Evolutionary conservation across 2,797 vertebrate genomes (phyloP).

Genomic region (Typhlichthys subterraneus): DNA sequence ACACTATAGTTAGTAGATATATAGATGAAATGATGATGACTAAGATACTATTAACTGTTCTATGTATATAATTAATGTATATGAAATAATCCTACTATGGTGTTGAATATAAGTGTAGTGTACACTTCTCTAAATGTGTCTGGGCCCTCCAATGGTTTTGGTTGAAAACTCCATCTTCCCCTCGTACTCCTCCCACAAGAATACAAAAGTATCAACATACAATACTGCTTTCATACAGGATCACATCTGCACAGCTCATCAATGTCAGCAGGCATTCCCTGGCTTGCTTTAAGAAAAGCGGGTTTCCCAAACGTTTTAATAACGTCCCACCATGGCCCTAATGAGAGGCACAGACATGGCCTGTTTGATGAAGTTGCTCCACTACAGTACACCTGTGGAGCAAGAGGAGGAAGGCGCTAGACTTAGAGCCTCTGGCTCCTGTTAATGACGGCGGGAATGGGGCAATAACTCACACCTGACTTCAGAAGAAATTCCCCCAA

Average conservation of each 20-base stretch:
- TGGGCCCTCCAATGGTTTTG: no score
- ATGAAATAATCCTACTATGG: no score
- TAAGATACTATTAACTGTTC: no score
- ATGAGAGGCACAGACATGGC: slow-evolving; percentile 19
- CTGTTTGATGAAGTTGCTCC: slow-evolving; percentile 43
- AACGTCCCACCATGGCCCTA: slow-evolving; percentile 27
- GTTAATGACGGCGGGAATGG: slow-evolving; percentile 57
- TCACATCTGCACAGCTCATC: slow-evolving; percentile 28
- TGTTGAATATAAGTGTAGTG: no score
- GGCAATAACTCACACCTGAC: slow-evolving; percentile 60
- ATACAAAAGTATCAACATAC: not conserved
- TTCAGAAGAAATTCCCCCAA: slow-evolving; percentile 52
- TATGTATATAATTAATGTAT: no score
- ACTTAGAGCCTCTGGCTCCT: slow-evolving; percentile 44
- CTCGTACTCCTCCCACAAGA: not conserved
- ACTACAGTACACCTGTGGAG: slow-evolving; percentile 42
- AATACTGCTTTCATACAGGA: not conserved
- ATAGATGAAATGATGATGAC: no score
- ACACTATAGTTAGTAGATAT: no score
- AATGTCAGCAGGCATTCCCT: slow-evolving; percentile 22
- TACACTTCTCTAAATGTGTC: no score
- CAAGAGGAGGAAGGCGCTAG: slow-evolving; percentile 24
- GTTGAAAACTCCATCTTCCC: not conserved
- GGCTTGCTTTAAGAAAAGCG: slow-evolving; percentile 44
- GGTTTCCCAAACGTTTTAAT: slow-evolving; percentile 34